phyloP scores from a whole-genome alignment of 2,797 vertebrate species.

The Anableps anableps region DNA sequence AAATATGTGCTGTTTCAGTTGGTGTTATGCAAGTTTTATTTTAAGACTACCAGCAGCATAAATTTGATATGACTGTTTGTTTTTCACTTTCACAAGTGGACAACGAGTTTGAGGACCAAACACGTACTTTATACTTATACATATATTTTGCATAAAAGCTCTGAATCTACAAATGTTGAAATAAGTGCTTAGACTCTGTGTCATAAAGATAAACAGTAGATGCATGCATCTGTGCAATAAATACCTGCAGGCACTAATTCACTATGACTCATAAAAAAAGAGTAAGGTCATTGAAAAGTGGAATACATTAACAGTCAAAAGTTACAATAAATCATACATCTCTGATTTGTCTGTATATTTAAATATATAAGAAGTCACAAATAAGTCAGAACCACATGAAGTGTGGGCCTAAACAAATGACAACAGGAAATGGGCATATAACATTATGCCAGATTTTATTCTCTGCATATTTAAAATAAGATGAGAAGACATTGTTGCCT shows the following conservation, averaged over 20 bases:
- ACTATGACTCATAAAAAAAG: slow-evolving; percentile 56
- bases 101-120: neutral
- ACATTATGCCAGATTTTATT: neutral
- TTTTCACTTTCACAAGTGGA: neutral
- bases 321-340: neutral
- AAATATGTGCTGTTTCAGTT: neutral
- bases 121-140: neutral
- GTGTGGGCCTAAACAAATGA: neutral
- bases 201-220: slow-evolving; percentile 16
- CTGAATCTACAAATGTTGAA: neutral
- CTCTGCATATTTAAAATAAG: neutral
- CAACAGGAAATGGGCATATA: neutral
- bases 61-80: slow-evolving; percentile 4
- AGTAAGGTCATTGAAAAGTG: neutral
- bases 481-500: neutral
- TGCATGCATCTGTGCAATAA: slow-evolving; percentile 38
- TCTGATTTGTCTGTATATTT: neutral
- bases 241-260: slow-evolving; percentile 24
- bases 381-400: neutral
- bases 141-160: neutral
- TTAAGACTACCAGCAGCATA: neutral
- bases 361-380: neutral
- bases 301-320: neutral
- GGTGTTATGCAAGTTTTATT: slow-evolving; percentile 7
- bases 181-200: slow-evolving; percentile 13